These are phyloP conservation scores for Ceratosolen solmsi DNA, from an alignment of 1,140 invertebrate genomes.

Conservation along the genomic window DNA sequence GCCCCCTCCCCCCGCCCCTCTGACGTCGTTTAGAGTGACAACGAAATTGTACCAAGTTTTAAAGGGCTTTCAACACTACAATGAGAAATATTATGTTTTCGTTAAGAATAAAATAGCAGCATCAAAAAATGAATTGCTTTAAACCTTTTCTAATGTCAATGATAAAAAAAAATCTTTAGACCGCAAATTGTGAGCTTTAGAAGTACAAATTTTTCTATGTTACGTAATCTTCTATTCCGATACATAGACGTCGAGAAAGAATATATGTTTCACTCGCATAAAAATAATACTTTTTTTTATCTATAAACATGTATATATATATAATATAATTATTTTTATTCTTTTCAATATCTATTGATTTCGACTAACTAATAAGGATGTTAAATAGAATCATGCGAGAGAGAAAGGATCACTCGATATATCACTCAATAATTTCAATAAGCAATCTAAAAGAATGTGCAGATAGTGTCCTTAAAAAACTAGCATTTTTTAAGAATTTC, in stretches of 20 bases:
- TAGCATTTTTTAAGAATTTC: not conserved
- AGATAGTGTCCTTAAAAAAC: not conserved
- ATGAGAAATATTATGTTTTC: conserved; percentile 25
- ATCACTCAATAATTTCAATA: conserved; percentile 53
- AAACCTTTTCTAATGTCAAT: conserved; percentile 25
- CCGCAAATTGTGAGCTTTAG: not conserved
- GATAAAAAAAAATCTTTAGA: not conserved
- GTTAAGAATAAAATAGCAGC: conserved; percentile 38
- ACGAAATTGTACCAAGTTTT: conserved; percentile 16
- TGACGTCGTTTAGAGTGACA: conserved; percentile 9
- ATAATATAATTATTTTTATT: conserved; percentile 2
- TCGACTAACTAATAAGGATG: not conserved
- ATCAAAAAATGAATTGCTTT: conserved; percentile 27
- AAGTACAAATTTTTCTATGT: conserved; percentile 1
- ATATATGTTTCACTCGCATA: conserved; percentile 1
- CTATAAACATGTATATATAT: not conserved
- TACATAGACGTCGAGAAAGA: not conserved
- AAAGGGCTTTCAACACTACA: conserved; percentile 24
- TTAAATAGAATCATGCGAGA: conserved; percentile 37
- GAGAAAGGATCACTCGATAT: conserved; percentile 26
- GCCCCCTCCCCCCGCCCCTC: conserved; percentile 7
- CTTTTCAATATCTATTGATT: not conserved
- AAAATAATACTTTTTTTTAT: not conserved
- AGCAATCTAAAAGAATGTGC: conserved; percentile 18
- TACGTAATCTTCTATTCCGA: not conserved